Evolutionary conservation across 2,888 invertebrate genomes (phyloP).

Genomic region (Pherbina coryleti): DNA sequence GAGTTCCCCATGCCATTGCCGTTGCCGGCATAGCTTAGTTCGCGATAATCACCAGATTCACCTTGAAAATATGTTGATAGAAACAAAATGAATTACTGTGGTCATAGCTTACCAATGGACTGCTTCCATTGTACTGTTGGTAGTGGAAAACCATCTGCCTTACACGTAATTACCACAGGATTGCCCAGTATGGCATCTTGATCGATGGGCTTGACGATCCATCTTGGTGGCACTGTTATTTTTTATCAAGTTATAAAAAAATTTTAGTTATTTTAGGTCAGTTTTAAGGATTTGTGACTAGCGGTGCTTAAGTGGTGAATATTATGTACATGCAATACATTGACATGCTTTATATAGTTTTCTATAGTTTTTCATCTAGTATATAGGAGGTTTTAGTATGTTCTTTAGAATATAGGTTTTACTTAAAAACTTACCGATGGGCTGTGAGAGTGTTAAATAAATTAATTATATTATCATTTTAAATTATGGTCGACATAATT

Average conservation of each 20-base stretch:
- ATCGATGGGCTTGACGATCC: constrained; percentile 80
- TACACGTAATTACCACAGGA: constrained; percentile 77
- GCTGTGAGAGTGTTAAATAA: neutral
- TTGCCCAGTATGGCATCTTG: constrained; percentile 81
- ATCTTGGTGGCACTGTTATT: constrained; percentile 79
- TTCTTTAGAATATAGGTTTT: neutral
- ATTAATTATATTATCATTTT: neutral
- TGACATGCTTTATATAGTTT: constrained; percentile 34
- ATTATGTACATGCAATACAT: constrained; percentile 34
- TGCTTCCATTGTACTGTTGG: constrained; percentile 74
- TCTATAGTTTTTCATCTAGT: neutral
- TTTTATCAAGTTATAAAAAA: neutral
- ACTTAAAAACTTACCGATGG: neutral
- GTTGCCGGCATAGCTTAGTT: constrained; percentile 69
- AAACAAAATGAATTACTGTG: too few species aligned
- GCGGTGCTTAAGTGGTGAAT: constrained; percentile 23
- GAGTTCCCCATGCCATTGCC: constrained; percentile 57
- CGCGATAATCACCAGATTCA: constrained; percentile 72
- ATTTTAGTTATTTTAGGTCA: neutral
- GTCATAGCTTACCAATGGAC: too few species aligned
- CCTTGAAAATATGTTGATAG: too few species aligned
- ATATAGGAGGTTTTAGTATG: neutral
- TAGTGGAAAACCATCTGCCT: constrained; percentile 81
- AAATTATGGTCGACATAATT: too few species aligned
- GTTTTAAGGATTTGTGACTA: neutral